A percentile compares a stretch with the other conserved stretches of the same genome.
phyloP scores from a whole-genome alignment of 2,888 invertebrate species.

The Brassicogethes aeneus region DNA sequence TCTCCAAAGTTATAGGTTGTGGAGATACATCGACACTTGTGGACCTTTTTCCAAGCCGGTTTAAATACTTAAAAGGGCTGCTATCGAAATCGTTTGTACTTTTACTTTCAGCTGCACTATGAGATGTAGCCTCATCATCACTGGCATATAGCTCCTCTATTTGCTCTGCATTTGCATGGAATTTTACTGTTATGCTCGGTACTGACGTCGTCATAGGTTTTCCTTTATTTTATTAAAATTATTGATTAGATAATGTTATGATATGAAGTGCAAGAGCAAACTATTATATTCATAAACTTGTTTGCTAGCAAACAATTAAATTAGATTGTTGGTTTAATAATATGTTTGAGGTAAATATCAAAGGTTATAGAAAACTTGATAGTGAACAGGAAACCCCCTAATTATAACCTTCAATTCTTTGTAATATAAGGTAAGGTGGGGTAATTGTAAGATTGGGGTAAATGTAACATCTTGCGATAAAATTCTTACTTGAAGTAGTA shows the following conservation, averaged over 20 bases:
- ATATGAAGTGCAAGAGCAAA: neutral
- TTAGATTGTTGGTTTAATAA: constrained; percentile 2
- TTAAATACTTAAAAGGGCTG: constrained; percentile 50
- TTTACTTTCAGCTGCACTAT: constrained; percentile 8
- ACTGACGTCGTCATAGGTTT: constrained; percentile 40
- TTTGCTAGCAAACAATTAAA: constrained; percentile 8
- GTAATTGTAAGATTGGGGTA: no score
- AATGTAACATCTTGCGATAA: no score
- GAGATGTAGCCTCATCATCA: constrained; percentile 43
- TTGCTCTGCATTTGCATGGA: constrained; percentile 69
- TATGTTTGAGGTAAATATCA: no score
- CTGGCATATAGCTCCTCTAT: constrained; percentile 58
- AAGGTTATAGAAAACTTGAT: no score
- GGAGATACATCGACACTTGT: constrained; percentile 48
- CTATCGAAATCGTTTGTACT: constrained; percentile 31
- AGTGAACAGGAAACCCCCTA: no score
- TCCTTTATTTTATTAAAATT: constrained; percentile 22
- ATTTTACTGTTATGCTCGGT: constrained; percentile 54
- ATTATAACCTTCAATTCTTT: no score
- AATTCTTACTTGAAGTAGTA: no score
- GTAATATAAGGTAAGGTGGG: no score
- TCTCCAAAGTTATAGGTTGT: constrained; percentile 19
- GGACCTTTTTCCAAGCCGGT: constrained; percentile 53
- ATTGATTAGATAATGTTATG: constrained; percentile 2
- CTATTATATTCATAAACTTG: neutral